Conservation (phyloP, 2,888 invertebrate species). For the Unio delphinus region DNA sequence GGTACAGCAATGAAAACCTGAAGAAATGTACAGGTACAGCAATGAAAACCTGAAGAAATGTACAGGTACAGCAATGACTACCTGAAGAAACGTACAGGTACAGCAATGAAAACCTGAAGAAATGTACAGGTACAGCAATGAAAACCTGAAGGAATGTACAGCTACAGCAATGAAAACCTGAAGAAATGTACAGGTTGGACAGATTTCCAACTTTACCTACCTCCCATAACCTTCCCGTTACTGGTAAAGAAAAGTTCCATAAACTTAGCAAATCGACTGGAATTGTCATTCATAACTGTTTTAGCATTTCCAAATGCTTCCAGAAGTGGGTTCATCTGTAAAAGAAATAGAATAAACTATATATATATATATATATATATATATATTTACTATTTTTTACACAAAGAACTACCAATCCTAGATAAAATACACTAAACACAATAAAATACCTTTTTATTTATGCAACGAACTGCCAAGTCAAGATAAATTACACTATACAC, state of each 20-base stretch:
- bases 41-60: neutral
- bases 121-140: neutral
- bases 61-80: too few species aligned
- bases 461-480: too few species aligned
- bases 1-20: neutral
- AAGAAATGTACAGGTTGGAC: neutral
- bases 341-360: neutral
- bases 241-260: slow-evolving; percentile 62
- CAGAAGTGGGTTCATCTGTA: slow-evolving; percentile 52
- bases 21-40: neutral
- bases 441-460: too few species aligned
- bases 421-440: too few species aligned
- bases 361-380: too few species aligned
- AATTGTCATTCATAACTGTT: slow-evolving; percentile 67
- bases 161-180: neutral
- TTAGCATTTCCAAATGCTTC: slow-evolving; percentile 68
- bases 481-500: too few species aligned
- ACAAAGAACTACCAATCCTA: too few species aligned
- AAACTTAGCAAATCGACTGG: slow-evolving; percentile 64
- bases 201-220: slow-evolving; percentile 29
- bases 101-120: neutral
- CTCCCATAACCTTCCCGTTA: slow-evolving; percentile 61
- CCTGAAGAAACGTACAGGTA: too few species aligned
- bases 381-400: too few species aligned
- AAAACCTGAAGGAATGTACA: neutral